A percentile compares a stretch with the other conserved stretches of the same genome.
Evolutionary conservation across 2,888 invertebrate species (phyloP).

Genomic region (Sylvicola cinctus): DNA sequence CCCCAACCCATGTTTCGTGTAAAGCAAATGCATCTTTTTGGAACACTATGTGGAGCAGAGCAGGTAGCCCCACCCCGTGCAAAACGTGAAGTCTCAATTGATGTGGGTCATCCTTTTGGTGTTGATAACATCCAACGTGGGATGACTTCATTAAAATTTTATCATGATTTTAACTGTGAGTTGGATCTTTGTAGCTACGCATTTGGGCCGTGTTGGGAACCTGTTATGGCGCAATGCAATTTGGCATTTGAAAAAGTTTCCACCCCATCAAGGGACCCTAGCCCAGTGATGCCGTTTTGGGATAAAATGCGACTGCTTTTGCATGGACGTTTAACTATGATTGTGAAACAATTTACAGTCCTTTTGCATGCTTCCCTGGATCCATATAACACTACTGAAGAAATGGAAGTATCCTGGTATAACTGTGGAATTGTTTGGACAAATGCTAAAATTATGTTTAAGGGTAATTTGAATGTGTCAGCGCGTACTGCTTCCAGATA

Average conservation of each 20-base stretch:
- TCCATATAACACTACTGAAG: constrained; percentile 97
- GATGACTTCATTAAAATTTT: constrained; percentile 91
- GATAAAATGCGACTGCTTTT: constrained; percentile 83
- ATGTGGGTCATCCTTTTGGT: constrained; percentile 69
- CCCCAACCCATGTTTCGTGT: constrained; percentile 82
- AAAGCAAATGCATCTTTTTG: constrained; percentile 69
- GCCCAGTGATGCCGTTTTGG: constrained; percentile 89
- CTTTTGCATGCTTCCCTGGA: constrained; percentile 88
- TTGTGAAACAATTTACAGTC: constrained; percentile 72
- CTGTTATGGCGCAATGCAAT: constrained; percentile 35
- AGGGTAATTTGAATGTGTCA: constrained; percentile 78
- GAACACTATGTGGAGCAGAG: constrained; percentile 78
- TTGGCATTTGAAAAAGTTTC: constrained; percentile 69
- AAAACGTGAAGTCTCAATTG: constrained; percentile 30
- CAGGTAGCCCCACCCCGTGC: constrained; percentile 48
- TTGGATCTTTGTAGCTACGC: constrained; percentile 77
- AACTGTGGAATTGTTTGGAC: constrained; percentile 92
- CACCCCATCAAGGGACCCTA: constrained; percentile 78
- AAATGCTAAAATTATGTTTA: constrained; percentile 74
- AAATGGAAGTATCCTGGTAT: constrained; percentile 95
- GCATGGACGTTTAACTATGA: constrained; percentile 81
- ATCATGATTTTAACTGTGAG: constrained; percentile 92
- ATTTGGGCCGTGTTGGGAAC: constrained; percentile 99
- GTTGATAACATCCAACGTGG: constrained; percentile 63
- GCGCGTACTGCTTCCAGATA: constrained; percentile 96